Percentiles rank a stretch among this genome's conserved stretches.
Conservation (phyloP, 1,140 invertebrate genomes). For the Heliconius nattereri region DNA sequence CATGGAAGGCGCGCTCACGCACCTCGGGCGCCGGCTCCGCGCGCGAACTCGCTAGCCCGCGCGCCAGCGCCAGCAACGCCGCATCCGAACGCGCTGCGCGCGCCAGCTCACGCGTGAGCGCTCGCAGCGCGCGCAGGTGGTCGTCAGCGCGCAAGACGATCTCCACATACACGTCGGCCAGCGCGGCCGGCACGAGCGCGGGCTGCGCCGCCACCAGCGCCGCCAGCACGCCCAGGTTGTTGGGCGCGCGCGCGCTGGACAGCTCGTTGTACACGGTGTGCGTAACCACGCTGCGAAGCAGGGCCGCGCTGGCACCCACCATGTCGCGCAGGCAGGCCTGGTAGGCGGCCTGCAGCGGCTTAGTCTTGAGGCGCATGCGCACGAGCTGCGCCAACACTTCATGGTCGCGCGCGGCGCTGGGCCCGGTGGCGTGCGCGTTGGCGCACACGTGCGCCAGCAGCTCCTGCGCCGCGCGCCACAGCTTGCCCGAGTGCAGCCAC, state of each 20-base stretch:
- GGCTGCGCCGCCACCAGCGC: constrained; percentile 92
- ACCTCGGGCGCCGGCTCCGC: constrained; percentile 65
- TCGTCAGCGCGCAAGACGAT: constrained; percentile 94
- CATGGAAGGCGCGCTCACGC: constrained; percentile 91
- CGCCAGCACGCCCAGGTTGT: constrained; percentile 94
- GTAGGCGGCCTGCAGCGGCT: constrained; percentile 94
- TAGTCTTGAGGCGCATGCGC: constrained; percentile 96
- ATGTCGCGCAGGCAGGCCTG: constrained; percentile 90
- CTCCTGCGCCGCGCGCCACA: constrained; percentile 95
- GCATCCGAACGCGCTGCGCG: constrained; percentile 82
- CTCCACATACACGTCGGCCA: constrained; percentile 92
- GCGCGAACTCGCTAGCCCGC: constrained; percentile 62
- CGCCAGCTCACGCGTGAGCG: constrained; percentile 92
- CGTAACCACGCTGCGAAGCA: constrained; percentile 92
- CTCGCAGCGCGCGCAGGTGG: constrained; percentile 91
- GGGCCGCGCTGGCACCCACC: constrained; percentile 88
- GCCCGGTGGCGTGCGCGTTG: constrained; percentile 87
- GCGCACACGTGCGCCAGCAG: constrained; percentile 95
- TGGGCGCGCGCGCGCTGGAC: constrained; percentile 94
- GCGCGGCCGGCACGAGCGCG: constrained; percentile 87
- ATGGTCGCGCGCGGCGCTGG: constrained; percentile 89
- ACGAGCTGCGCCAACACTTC: constrained; percentile 95
- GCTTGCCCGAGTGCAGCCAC: constrained; percentile 98
- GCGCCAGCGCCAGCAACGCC: constrained; percentile 64
- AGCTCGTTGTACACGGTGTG: constrained; percentile 97